phyloP scores from a whole-genome alignment of 1,140 invertebrate genomes.

The Drosophila oshimai region DNA sequence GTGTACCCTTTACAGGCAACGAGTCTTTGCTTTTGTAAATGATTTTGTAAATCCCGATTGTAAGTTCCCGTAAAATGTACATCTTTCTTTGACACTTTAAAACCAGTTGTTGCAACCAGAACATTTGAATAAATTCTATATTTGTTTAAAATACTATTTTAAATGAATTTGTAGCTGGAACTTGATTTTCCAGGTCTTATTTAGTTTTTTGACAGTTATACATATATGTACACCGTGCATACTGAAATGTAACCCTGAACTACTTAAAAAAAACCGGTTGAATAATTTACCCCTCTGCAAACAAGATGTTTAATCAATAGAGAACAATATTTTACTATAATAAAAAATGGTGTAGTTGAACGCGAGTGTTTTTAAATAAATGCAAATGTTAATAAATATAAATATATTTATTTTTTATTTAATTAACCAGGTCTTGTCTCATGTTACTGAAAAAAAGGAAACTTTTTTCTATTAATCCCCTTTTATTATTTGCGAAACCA shows the following conservation, averaged over 20 bases:
- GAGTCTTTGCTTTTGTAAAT: background rate
- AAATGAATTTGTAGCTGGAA: background rate
- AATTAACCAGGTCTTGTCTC: too few relatives aligned
- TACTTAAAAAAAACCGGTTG: conserved; percentile 1
- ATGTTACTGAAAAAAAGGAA: too few relatives aligned
- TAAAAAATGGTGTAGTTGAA: too few relatives aligned
- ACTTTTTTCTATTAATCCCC: too few relatives aligned
- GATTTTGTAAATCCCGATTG: background rate
- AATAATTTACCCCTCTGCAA: background rate
- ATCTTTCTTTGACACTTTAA: background rate
- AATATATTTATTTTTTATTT: too few relatives aligned
- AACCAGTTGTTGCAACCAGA: background rate
- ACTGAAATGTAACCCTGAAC: background rate
- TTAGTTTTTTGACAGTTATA: background rate
- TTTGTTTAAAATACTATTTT: background rate
- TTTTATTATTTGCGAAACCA: too few relatives aligned
- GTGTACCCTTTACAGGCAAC: background rate
- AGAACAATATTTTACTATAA: background rate
- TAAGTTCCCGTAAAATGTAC: too few relatives aligned
- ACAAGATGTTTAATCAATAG: too few relatives aligned
- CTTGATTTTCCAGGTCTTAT: background rate
- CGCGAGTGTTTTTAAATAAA: background rate
- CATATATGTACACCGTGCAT: background rate
- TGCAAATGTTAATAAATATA: too few relatives aligned
- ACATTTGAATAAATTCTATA: background rate